Evolutionary conservation across 2,113 vertebrate genomes (phyloP).

Genomic region (Sinocyclocheilus anshuiensis): DNA sequence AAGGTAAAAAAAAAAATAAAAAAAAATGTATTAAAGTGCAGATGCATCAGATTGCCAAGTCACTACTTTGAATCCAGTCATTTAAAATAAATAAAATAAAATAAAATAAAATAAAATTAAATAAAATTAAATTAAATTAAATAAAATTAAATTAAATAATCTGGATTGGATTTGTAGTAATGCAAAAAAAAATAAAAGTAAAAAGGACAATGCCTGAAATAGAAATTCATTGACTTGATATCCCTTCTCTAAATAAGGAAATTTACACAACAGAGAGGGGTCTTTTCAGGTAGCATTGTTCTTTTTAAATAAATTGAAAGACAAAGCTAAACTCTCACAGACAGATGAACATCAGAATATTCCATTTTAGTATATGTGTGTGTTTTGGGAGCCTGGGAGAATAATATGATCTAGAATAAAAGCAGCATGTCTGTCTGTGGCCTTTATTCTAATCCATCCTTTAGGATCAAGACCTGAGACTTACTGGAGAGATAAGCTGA

Average conservation of each 20-base stretch:
- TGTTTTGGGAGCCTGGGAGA: conserved; percentile 26
- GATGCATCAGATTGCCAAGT: not conserved
- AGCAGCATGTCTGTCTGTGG: conserved; percentile 39
- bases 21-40: too few relatives aligned
- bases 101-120: not conserved
- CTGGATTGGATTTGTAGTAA: not conserved
- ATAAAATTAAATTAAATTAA: not conserved
- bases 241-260: not conserved
- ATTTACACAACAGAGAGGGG: not conserved
- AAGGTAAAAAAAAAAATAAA: not conserved
- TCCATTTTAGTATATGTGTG: conserved; percentile 3
- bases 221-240: not conserved
- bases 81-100: too few relatives aligned
- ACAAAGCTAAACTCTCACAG: not conserved
- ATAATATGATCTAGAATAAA: conserved; percentile 40
- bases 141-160: not conserved
- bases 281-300: not conserved
- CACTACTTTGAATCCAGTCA: not conserved
- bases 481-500: conserved; percentile 50
- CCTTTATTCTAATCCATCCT: conserved; percentile 14
- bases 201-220: not conserved
- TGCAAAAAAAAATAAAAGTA: too few relatives aligned
- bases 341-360: conserved; percentile 24
- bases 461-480: conserved; percentile 26
- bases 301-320: not conserved